Conservation (phyloP, 2,888 invertebrate genomes). For the Pachycephus smyrnensis region DNA sequence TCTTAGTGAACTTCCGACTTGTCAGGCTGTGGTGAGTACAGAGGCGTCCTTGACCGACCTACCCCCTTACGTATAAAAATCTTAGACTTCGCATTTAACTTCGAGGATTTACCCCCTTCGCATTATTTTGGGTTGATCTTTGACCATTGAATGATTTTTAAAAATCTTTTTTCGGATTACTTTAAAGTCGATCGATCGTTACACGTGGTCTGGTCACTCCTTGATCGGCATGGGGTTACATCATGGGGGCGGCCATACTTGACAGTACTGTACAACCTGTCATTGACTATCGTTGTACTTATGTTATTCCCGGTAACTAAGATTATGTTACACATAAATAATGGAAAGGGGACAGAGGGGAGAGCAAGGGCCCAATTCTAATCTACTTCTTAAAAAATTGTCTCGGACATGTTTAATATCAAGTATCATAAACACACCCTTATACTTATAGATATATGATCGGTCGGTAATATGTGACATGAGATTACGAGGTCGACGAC, state of each 20-base stretch:
- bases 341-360: background rate
- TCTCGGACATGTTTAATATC: background rate
- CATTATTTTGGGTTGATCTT: background rate
- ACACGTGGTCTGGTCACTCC: background rate
- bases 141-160: background rate
- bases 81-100: background rate
- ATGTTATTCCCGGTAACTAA: background rate
- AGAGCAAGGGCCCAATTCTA: background rate
- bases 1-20: conserved; percentile 36
- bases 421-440: background rate
- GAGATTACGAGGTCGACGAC: background rate
- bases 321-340: background rate
- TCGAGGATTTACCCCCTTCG: background rate
- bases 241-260: background rate
- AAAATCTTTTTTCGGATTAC: background rate
- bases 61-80: background rate
- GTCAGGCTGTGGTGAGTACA: conserved; percentile 53
- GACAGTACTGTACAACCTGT: background rate
- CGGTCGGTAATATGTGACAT: background rate
- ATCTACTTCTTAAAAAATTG: background rate
- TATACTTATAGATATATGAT: background rate
- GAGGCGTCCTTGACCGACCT: conserved; percentile 4
- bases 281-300: background rate
- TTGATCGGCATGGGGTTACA: background rate
- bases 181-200: background rate